phyloP scores from a whole-genome alignment of 2,888 invertebrate genomes.

The Drosophila sordidula region DNA sequence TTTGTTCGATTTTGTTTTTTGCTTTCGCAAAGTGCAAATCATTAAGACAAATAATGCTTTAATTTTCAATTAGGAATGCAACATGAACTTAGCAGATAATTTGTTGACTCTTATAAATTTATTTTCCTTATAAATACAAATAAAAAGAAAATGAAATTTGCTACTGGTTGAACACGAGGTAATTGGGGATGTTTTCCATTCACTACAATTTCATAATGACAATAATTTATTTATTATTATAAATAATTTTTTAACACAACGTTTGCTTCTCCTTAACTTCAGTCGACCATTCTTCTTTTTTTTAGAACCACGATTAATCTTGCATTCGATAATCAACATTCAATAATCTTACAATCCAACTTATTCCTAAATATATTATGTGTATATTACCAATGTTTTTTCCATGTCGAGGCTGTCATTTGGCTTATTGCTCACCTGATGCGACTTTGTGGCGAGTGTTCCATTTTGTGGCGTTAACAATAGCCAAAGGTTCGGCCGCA shows the following conservation, averaged over 20 bases:
- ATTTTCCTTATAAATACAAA: background rate
- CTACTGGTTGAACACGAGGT: too few relatives aligned
- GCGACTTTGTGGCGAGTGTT: slow-evolving; percentile 21
- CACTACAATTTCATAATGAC: too few relatives aligned
- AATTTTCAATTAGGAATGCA: slow-evolving; percentile 41
- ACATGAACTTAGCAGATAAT: slow-evolving; percentile 9
- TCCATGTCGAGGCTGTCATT: slow-evolving; percentile 39
- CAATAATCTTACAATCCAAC: too few relatives aligned
- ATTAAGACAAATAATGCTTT: slow-evolving; percentile 31
- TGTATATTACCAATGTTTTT: background rate
- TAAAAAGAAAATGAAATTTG: background rate
- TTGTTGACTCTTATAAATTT: slow-evolving; percentile 12
- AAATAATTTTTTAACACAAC: too few relatives aligned
- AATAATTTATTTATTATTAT: too few relatives aligned
- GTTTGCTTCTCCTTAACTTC: too few relatives aligned
- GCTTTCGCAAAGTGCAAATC: slow-evolving; percentile 20
- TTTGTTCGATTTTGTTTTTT: slow-evolving; percentile 15
- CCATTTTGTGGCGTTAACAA: slow-evolving; percentile 48
- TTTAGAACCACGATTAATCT: too few relatives aligned
- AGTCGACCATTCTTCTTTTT: too few relatives aligned
- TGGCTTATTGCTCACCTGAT: slow-evolving; percentile 15
- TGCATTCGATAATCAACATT: too few relatives aligned
- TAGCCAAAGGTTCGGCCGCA: slow-evolving; percentile 63
- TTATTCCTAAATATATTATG: background rate
- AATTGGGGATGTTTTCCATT: too few relatives aligned